phyloP scores from a whole-genome alignment of 2,113 vertebrate species.

The Suricata suricatta region DNA sequence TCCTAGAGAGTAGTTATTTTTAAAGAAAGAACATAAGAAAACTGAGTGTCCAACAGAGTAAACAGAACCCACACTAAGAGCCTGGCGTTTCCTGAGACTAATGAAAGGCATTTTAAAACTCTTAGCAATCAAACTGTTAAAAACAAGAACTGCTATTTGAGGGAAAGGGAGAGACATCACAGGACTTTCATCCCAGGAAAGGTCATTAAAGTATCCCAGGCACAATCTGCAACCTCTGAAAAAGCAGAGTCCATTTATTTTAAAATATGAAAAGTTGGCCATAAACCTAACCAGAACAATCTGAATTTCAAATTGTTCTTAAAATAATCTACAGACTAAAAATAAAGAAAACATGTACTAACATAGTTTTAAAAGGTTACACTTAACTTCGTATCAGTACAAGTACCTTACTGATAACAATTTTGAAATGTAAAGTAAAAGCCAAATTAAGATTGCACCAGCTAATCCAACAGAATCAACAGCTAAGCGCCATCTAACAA shows the following conservation, averaged over 20 bases:
- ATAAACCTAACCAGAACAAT: neutral
- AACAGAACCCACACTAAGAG: neutral
- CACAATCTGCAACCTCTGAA: neutral
- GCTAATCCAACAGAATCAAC: neutral
- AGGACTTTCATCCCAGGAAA: neutral
- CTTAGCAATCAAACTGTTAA: neutral
- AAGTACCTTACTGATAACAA: neutral
- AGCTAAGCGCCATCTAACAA: slow-evolving; percentile 6
- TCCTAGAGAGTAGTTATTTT: neutral
- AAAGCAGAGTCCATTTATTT: neutral
- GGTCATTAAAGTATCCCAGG: neutral
- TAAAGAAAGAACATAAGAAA: neutral
- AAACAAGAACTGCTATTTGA: neutral
- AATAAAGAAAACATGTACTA: neutral
- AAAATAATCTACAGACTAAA: neutral
- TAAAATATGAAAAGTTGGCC: neutral
- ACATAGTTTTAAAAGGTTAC: neutral
- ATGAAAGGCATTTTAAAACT: neutral
- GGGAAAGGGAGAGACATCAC: neutral
- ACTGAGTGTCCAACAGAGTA: neutral
- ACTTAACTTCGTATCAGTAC: neutral
- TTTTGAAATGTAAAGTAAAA: slow-evolving; percentile 33
- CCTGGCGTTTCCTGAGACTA: neutral
- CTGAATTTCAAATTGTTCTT: neutral
- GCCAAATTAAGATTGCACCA: neutral